Evolutionary conservation across 2,113 vertebrate genomes (phyloP).

Genomic region (Apodemus speciosus): DNA sequence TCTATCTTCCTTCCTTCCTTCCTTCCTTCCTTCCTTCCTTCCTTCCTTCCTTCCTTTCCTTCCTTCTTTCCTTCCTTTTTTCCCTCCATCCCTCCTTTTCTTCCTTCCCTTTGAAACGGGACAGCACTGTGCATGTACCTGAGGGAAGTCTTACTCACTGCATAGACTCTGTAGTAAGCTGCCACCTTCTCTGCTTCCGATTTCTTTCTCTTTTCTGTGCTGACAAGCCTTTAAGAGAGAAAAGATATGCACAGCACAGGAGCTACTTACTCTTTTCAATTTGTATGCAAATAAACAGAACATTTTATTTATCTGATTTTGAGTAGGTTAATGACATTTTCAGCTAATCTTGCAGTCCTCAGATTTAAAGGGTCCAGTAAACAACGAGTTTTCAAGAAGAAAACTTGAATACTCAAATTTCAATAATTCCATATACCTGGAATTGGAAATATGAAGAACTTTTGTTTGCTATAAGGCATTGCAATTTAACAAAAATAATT

Average conservation of each 20-base stretch:
- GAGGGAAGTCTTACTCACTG: background rate
- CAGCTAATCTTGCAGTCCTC: background rate
- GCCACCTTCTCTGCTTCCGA: background rate
- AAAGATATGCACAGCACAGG: constrained; percentile 6
- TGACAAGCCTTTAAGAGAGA: background rate
- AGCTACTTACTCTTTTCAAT: background rate
- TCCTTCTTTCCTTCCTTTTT: no score
- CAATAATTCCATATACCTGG: background rate
- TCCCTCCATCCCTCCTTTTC: background rate
- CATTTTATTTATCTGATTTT: constrained; percentile 13
- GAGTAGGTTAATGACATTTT: background rate
- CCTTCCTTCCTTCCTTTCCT: background rate
- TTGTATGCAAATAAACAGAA: constrained; percentile 7
- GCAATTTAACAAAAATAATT: constrained; percentile 20
- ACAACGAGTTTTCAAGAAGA: background rate
- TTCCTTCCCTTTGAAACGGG: background rate
- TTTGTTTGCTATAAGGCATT: background rate
- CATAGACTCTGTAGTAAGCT: background rate
- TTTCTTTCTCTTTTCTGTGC: background rate
- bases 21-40: background rate
- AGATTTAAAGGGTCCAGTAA: constrained; percentile 21
- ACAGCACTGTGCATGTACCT: background rate
- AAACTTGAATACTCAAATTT: constrained; percentile 36
- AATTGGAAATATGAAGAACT: background rate
- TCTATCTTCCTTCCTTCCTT: rapidly evolving